These are phyloP conservation scores for Dasyurus viverrinus DNA, from an alignment of 2,113 vertebrate species.

Conservation along the genomic window DNA sequence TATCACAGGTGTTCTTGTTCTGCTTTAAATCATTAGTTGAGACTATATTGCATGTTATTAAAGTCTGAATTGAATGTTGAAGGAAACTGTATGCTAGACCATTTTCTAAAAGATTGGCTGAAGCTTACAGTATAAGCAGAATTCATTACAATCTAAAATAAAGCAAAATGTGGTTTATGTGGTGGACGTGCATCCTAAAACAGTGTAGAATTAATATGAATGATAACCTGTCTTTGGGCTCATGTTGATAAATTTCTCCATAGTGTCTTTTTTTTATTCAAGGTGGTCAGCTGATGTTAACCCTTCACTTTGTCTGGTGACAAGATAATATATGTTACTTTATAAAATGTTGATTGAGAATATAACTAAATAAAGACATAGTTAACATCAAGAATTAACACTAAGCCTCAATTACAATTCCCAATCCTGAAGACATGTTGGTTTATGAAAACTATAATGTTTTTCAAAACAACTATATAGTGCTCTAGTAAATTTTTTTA, in stretches of 20 bases:
- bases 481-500: not conserved
- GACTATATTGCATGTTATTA: not conserved
- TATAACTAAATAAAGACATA: not conserved
- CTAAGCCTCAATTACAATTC: not conserved
- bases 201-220: conserved; percentile 18
- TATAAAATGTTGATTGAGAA: conserved; percentile 23
- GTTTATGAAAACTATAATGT: not conserved
- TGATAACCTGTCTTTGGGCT: not conserved
- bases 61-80: not conserved
- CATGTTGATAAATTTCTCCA: not conserved
- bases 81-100: not conserved
- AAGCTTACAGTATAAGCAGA: not conserved
- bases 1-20: not conserved
- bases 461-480: not conserved
- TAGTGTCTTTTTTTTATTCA: conserved; percentile 42
- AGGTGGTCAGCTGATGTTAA: not conserved
- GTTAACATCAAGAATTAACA: not conserved
- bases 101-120: conserved; percentile 11
- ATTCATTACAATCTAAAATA: not conserved
- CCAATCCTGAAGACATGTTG: not conserved
- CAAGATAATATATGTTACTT: not conserved
- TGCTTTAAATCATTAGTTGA: not conserved
- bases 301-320: conserved; percentile 30
- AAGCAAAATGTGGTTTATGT: not conserved
- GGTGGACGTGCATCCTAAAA: not conserved